These are phyloP conservation scores for Leptura quadrifasciata DNA, from an alignment of 2,888 invertebrate species.

Conservation along the genomic window DNA sequence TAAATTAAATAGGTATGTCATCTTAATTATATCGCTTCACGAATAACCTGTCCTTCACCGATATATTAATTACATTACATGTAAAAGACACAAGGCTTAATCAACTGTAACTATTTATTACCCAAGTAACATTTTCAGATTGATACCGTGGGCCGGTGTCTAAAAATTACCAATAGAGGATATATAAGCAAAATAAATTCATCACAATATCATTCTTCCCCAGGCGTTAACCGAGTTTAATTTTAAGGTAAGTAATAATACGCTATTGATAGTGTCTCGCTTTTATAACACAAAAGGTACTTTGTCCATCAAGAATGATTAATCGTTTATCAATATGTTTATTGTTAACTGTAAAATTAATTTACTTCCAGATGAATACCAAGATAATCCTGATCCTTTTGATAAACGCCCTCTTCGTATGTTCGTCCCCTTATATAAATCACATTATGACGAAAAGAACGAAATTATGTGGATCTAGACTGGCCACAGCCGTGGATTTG, in stretches of 20 bases:
- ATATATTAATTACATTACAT: constrained; percentile 6
- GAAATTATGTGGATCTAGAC: constrained; percentile 3
- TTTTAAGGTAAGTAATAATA: background rate
- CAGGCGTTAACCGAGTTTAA: background rate
- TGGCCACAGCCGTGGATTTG: background rate
- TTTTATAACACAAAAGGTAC: background rate
- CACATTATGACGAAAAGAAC: background rate
- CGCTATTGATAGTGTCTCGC: background rate
- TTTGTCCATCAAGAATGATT: background rate
- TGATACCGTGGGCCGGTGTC: constrained; percentile 4
- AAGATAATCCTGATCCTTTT: background rate
- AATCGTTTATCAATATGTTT: background rate
- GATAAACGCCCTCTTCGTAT: constrained; percentile 17
- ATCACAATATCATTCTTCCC: background rate
- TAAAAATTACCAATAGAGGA: constrained; percentile 4
- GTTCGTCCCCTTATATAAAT: constrained; percentile 5
- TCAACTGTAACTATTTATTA: background rate
- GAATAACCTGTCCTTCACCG: background rate
- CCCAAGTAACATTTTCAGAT: constrained; percentile 23
- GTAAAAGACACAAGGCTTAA: constrained; percentile 1
- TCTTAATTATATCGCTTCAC: background rate
- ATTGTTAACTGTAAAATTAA: background rate
- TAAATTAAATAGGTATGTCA: background rate
- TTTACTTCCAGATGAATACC: constrained; percentile 22
- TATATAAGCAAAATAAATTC: background rate